Conservation (phyloP, 2,113 vertebrate genomes). For the Lagopus leucura region DNA sequence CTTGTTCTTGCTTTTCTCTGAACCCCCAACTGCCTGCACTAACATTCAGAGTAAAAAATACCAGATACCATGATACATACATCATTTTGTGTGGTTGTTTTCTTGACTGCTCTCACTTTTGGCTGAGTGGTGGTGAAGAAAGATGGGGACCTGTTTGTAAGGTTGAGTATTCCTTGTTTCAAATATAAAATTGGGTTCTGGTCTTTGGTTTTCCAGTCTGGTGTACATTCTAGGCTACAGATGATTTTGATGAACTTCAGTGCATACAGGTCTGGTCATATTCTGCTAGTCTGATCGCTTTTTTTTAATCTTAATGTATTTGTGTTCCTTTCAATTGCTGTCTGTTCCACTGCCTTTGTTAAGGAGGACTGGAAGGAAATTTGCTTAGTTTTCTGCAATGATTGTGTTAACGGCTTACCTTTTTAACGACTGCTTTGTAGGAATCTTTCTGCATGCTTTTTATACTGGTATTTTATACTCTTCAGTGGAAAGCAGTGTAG, state of each 20-base stretch:
- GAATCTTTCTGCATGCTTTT: background rate
- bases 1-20: background rate
- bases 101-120: background rate
- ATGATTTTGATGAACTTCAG: background rate
- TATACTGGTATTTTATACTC: background rate
- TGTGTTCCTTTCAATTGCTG: background rate
- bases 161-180: background rate
- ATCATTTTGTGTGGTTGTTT: accelerated
- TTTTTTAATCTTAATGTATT: background rate
- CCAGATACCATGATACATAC: background rate
- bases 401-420: background rate
- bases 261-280: background rate
- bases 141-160: background rate
- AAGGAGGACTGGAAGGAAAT: background rate
- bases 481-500: background rate
- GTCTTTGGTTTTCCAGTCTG: background rate
- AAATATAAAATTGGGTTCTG: background rate
- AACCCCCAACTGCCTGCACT: background rate
- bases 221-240: background rate
- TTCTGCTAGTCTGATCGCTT: background rate
- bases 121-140: accelerated
- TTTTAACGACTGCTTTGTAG: background rate
- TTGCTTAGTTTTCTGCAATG: background rate
- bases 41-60: background rate
- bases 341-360: background rate